These are phyloP conservation scores for Limanda limanda DNA, from an alignment of 2,113 vertebrate species.

Conservation along the genomic window DNA sequence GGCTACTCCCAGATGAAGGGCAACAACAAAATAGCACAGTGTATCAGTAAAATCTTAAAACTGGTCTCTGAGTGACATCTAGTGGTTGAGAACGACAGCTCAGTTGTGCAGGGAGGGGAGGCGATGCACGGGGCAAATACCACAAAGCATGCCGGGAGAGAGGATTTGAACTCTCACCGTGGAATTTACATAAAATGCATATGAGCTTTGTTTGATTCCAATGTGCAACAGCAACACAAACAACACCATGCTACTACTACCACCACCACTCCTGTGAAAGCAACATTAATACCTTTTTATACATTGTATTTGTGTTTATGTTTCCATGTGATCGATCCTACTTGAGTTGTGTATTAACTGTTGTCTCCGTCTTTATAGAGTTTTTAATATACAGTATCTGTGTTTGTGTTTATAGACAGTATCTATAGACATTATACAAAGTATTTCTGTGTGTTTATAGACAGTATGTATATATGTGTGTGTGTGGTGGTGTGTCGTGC, in stretches of 20 bases:
- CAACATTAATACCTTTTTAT: neutral
- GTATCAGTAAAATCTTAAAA: too few species aligned
- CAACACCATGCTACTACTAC: neutral
- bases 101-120: neutral
- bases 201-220: neutral
- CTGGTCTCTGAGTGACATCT: constrained; percentile 35
- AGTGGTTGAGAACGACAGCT: constrained; percentile 18
- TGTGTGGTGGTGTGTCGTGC: too few species aligned
- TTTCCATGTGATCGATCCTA: too few species aligned
- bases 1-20: too few species aligned
- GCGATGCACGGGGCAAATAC: neutral
- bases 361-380: too few species aligned
- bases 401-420: neutral
- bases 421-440: neutral
- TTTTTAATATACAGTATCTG: neutral
- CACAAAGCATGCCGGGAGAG: constrained; percentile 49
- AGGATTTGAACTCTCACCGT: constrained; percentile 35
- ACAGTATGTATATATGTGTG: neutral
- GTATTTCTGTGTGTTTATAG: neutral
- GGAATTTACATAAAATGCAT: constrained; percentile 15
- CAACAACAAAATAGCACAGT: too few species aligned
- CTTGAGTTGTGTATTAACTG: too few species aligned
- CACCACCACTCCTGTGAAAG: neutral
- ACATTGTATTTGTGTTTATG: neutral
- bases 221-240: neutral